Conservation (phyloP, 2,888 invertebrate species). For the Sminthurides aquaticus region DNA sequence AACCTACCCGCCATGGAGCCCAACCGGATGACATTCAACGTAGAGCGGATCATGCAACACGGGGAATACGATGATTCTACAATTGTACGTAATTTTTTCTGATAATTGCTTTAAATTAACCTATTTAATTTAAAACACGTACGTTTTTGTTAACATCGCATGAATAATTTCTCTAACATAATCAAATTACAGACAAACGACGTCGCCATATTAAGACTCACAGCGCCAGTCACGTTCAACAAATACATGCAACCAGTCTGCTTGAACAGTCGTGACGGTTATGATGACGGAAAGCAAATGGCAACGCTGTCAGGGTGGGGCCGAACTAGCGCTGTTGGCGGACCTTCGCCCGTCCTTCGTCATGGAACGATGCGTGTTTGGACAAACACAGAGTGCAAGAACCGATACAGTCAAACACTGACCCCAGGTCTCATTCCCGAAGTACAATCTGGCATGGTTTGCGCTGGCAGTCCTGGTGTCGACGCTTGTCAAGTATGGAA, state of each 20-base stretch:
- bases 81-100: constrained; percentile 58
- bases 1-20: constrained; percentile 70
- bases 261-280: constrained; percentile 58
- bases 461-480: constrained; percentile 72
- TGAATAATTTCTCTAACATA: neutral
- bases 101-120: no score
- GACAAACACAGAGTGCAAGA: constrained; percentile 68
- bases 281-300: constrained; percentile 47
- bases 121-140: neutral
- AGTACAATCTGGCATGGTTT: constrained; percentile 56
- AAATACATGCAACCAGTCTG: constrained; percentile 70
- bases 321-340: constrained; percentile 48
- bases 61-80: constrained; percentile 74
- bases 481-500: constrained; percentile 80
- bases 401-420: constrained; percentile 16
- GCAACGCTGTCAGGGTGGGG: constrained; percentile 87
- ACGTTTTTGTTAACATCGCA: neutral
- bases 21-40: constrained; percentile 67
- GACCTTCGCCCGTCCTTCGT: constrained; percentile 20
- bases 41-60: constrained; percentile 74
- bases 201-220: constrained; percentile 69
- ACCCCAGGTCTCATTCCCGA: constrained; percentile 23
- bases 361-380: constrained; percentile 73
- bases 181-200: constrained; percentile 76
- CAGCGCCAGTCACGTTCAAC: constrained; percentile 65